Base-by-base conservation (phyloP, 2,888 invertebrate species). In the Buathra laborator region DNA sequence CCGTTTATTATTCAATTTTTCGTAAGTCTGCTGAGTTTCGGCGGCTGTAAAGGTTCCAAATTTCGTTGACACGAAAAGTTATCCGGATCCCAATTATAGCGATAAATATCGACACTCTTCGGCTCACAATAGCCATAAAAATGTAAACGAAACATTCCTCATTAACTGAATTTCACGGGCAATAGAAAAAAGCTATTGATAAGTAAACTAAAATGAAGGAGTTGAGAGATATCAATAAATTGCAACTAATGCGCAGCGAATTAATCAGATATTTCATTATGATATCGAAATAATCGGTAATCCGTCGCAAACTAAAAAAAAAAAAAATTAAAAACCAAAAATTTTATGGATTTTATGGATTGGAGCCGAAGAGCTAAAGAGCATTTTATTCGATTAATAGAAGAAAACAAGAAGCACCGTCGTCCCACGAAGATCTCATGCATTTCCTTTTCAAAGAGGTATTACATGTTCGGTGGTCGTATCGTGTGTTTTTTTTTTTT, bases 361-460 rank as follows among this genome's bases (percentile, higher is more conserved):
- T 19, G 24, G 56, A 24, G 56, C 56, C 56, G 12, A 24, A 9
- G 24, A 19, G 56, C 37, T 62, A 32, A 62, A 62, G 14, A 29
- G 32, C 1, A 37, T n/a, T 29, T 59, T 0, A 2, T 16, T 32
- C n/a, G 29, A 62, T 29, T 37, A 62, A 24, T 14, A 51, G 10
- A 56, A 56, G 24, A 24, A 56, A 56, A 19, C 56, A 24, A 24
- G 24, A 56, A 56, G 56, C 56, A 24, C 16, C 37, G 4, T 62
- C 37, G 44, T 67, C 14, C 32, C 46, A 37, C 19, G 16, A 78
- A 43, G 48, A 68, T 78, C 68, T 72, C 78, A 74, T 78, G 78
- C 72, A 68, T 68, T 70, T 44, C n/a, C 48, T 48, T 37, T 37
- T 43, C 19, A 72, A 72, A 68, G 16, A 72, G 48, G 71, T 32